Conservation (phyloP, 2,888 invertebrate genomes). For the Hemistola chrysoprasaria region DNA sequence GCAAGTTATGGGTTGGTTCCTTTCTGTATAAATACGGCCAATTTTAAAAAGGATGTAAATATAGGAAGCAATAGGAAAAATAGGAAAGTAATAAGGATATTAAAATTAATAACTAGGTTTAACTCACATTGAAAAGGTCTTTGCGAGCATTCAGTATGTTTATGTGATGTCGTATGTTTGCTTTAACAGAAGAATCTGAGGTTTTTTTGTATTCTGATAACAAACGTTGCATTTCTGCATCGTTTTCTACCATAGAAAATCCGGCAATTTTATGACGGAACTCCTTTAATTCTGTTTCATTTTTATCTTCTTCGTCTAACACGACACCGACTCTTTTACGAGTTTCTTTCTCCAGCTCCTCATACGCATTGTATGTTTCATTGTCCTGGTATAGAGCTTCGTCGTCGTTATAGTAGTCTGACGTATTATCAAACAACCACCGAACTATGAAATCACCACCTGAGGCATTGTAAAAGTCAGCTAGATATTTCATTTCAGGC, state of each 20-base stretch:
- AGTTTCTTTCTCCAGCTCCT: conserved; percentile 33
- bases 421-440: conserved; percentile 54
- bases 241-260: conserved; percentile 39
- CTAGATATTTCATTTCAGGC: conserved; percentile 33
- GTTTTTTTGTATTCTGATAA: conserved; percentile 23
- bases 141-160: conserved; percentile 36
- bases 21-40: too few species aligned
- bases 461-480: conserved; percentile 29
- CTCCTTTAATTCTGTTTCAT: conserved; percentile 7
- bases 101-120: too few species aligned
- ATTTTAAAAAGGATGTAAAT: too few species aligned
- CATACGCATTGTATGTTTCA: conserved; percentile 16
- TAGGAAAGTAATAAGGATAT: too few species aligned
- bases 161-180: conserved; percentile 24
- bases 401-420: conserved; percentile 26
- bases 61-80: too few species aligned
- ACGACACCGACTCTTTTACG: conserved; percentile 38
- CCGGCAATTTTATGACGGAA: conserved; percentile 26
- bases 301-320: conserved; percentile 39
- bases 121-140: conserved; percentile 48
- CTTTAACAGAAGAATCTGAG: conserved; percentile 2
- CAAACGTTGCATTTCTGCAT: conserved; percentile 30
- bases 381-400: conserved; percentile 23
- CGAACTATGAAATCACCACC: conserved; percentile 38
- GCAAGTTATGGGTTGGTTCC: too few species aligned